Evolutionary conservation across 1,140 invertebrate genomes (phyloP).

Genomic region (Drosophila biarmipes): DNA sequence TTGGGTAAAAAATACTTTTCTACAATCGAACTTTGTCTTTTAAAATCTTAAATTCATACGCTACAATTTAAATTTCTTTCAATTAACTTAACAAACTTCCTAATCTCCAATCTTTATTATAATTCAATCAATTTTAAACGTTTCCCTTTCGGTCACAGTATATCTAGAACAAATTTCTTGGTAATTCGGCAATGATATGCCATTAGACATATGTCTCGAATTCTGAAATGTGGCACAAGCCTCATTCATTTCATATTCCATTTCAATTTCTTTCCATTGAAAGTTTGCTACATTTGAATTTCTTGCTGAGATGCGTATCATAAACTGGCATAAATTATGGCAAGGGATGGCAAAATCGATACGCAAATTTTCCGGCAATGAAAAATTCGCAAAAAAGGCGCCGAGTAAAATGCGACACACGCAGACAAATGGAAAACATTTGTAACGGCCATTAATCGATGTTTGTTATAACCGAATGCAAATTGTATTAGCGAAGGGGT

Average conservation of each 20-base stretch:
- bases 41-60: too few species aligned
- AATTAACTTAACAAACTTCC: neutral
- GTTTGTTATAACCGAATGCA: slow-evolving; percentile 67
- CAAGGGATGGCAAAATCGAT: slow-evolving; percentile 55
- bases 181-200: slow-evolving; percentile 20
- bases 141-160: slow-evolving; percentile 3
- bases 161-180: neutral
- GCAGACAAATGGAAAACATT: slow-evolving; percentile 81
- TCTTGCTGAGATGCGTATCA: slow-evolving; percentile 67
- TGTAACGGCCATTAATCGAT: slow-evolving; percentile 80
- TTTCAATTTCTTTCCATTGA: slow-evolving; percentile 46
- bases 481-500: slow-evolving; percentile 69
- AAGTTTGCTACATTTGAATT: slow-evolving; percentile 29
- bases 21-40: too few species aligned
- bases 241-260: slow-evolving; percentile 42
- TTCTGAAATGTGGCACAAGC: slow-evolving; percentile 27
- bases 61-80: neutral
- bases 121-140: neutral
- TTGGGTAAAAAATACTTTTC: neutral
- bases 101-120: neutral
- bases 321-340: slow-evolving; percentile 73
- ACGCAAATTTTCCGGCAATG: slow-evolving; percentile 67
- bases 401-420: slow-evolving; percentile 54
- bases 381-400: slow-evolving; percentile 43
- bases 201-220: slow-evolving; percentile 38